Percentiles rank a stretch among this genome's conserved stretches.
phyloP scores from a whole-genome alignment of 2,113 vertebrate species.

The Cynoglossus semilaevis region DNA sequence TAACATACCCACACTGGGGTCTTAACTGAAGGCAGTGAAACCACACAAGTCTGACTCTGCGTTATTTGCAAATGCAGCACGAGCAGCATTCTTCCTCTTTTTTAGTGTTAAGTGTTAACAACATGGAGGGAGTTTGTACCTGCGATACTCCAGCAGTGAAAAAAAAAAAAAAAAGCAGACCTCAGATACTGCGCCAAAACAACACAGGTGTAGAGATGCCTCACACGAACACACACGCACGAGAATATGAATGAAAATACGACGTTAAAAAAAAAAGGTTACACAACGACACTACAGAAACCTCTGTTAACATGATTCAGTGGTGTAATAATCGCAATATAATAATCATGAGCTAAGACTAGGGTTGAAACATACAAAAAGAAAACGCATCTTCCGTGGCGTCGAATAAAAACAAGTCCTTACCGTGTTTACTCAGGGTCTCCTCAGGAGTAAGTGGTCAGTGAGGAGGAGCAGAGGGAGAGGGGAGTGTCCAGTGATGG shows the following conservation, averaged over 20 bases:
- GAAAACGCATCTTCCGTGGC: background rate
- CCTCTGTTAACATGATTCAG: too few relatives aligned
- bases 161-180: too few relatives aligned
- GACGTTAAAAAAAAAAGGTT: too few relatives aligned
- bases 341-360: too few relatives aligned
- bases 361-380: background rate
- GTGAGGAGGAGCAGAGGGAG: conserved; percentile 2
- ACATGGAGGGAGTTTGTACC: background rate
- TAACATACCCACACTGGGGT: conserved; percentile 6
- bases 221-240: too few relatives aligned
- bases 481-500: conserved; percentile 21
- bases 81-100: conserved; percentile 23
- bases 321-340: too few relatives aligned
- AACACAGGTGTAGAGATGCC: too few relatives aligned
- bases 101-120: conserved; percentile 1
- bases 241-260: too few relatives aligned
- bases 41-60: conserved; percentile 12
- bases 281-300: too few relatives aligned
- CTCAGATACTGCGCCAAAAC: too few relatives aligned
- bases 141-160: too few relatives aligned
- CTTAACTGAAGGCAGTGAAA: conserved; percentile 2
- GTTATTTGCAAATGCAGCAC: conserved; percentile 2
- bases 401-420: conserved; percentile 7
- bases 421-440: conserved; percentile 26
- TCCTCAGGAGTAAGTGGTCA: conserved; percentile 4